A percentile compares a stretch with the other conserved stretches of the same genome.
Evolutionary conservation across 92 coral and sea anemone genomes (phyloP).

Genomic region (Epizoanthus rinbou): DNA sequence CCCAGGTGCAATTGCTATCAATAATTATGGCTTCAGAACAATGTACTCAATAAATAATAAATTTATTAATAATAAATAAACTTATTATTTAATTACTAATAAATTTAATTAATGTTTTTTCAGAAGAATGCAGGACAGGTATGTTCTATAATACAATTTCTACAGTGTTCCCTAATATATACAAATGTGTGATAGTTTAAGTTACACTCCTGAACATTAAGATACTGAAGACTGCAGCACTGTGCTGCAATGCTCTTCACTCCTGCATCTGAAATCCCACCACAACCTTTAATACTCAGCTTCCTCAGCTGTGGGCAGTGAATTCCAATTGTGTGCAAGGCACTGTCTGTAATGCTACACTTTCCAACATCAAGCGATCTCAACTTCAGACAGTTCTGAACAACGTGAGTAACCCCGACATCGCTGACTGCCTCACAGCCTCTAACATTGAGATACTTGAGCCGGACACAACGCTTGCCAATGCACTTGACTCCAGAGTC

Average conservation of each 20-base stretch:
- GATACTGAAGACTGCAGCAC: constrained; percentile 91
- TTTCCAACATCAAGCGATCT: constrained; percentile 95
- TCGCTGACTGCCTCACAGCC: constrained; percentile 95
- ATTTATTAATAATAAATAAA: not conserved
- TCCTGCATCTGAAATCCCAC: constrained; percentile 75
- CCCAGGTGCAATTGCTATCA: not conserved
- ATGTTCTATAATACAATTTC: constrained; percentile 92
- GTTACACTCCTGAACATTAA: constrained; percentile 94
- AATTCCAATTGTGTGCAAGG: constrained; percentile 84
- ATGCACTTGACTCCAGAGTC: constrained; percentile 94
- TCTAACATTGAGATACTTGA: constrained; percentile 91
- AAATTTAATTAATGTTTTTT: constrained; percentile 12
- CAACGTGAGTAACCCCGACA: constrained; percentile 86
- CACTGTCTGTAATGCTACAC: constrained; percentile 94
- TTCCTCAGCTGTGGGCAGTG: constrained; percentile 98
- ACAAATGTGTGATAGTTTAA: constrained; percentile 82
- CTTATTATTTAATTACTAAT: not conserved
- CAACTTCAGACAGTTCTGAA: constrained; percentile 93
- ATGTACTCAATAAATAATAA: not conserved
- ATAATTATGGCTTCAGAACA: constrained; percentile 10
- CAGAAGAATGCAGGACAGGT: constrained; percentile 94
- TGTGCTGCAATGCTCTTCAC: constrained; percentile 87
- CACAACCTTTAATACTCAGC: constrained; percentile 90
- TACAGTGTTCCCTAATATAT: constrained; percentile 87
- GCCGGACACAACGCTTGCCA: constrained; percentile 89